Conservation (phyloP, 2,888 invertebrate genomes). For the Heliconius erato region DNA sequence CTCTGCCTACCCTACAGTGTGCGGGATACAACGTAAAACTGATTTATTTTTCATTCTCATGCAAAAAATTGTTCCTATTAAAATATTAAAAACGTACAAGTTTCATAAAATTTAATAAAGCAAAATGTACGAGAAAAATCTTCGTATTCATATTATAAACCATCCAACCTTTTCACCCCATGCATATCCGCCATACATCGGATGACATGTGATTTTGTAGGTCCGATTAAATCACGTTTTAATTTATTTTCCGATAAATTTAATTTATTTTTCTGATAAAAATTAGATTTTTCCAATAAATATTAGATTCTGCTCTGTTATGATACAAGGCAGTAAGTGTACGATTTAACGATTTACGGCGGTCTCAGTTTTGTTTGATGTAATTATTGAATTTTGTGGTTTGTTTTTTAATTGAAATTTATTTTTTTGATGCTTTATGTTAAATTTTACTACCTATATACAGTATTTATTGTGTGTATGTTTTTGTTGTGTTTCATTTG, state of each 20-base stretch:
- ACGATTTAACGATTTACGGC: conserved; percentile 21
- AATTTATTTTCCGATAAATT: conserved; percentile 31
- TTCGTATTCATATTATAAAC: background rate
- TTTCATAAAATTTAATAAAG: conserved; percentile 5
- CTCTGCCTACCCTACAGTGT: no score
- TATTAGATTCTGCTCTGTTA: conserved; percentile 23
- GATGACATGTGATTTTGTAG: conserved; percentile 30
- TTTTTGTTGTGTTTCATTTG: background rate
- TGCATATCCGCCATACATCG: background rate
- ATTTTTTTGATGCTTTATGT: background rate
- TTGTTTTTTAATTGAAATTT: background rate
- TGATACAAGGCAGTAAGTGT: conserved; percentile 28
- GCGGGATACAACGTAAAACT: no score
- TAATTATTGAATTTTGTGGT: conserved; percentile 4
- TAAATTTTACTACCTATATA: background rate
- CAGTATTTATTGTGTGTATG: background rate
- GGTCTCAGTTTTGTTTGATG: no score
- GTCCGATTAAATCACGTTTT: conserved; percentile 31
- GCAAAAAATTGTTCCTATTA: background rate
- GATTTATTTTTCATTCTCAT: background rate
- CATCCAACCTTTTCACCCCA: background rate
- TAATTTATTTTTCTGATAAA: no score
- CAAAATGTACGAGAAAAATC: background rate
- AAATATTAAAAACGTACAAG: background rate
- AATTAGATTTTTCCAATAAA: conserved; percentile 20